Conservation (phyloP, 2,113 vertebrate genomes). For the Forbesichthys agassizii region DNA sequence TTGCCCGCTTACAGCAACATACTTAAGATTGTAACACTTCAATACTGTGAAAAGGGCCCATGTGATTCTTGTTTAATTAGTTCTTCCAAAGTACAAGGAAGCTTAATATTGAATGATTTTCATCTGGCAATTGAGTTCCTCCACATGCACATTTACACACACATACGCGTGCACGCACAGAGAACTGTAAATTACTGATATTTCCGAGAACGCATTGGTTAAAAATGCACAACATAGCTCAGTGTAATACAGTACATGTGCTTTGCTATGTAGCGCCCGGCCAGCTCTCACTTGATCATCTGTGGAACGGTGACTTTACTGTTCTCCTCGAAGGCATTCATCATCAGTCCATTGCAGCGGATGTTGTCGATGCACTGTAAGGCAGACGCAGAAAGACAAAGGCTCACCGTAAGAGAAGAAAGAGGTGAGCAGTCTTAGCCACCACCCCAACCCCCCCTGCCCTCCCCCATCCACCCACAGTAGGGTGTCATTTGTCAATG, state of each 20-base stretch:
- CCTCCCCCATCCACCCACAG: background rate
- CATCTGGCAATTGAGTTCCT: background rate
- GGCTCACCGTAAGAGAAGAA: background rate
- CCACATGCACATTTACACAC: slow-evolving; percentile 1
- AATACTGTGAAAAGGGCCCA: no score
- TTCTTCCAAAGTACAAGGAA: no score
- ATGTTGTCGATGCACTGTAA: slow-evolving; percentile 96
- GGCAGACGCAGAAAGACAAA: slow-evolving; percentile 17
- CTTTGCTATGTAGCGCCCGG: background rate
- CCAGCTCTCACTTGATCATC: slow-evolving; percentile 93
- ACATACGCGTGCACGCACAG: background rate
- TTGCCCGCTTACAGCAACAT: no score
- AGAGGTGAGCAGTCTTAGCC: background rate
- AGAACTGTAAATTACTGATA: background rate
- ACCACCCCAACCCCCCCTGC: background rate
- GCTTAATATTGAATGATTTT: no score
- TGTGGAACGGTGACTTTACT: slow-evolving; percentile 96
- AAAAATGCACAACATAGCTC: background rate
- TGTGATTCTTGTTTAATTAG: no score
- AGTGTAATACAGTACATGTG: slow-evolving; percentile 19
- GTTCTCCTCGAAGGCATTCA: slow-evolving; percentile 98
- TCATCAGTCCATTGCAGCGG: slow-evolving; percentile 97
- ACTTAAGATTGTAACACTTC: no score
- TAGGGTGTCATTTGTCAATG: background rate
- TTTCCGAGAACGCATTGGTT: background rate